These are phyloP conservation scores for Cepaea nemoralis DNA, from an alignment of 1,140 invertebrate species.

Conservation along the genomic window DNA sequence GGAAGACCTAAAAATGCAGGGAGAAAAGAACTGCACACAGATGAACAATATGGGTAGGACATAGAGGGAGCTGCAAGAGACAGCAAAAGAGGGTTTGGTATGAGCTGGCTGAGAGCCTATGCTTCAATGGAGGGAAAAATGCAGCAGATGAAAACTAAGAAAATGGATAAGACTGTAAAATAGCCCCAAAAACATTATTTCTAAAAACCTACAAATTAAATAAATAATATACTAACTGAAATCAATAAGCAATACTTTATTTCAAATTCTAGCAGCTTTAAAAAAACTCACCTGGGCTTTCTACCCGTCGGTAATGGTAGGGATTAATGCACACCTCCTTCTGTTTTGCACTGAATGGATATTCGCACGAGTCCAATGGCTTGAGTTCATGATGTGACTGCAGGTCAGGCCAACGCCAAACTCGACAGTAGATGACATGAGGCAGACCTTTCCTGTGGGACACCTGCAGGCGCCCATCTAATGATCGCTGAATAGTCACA, in stretches of 20 bases:
- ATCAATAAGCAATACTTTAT: not conserved
- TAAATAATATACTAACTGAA: not conserved
- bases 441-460: conserved; percentile 95
- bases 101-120: no score
- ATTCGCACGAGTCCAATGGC: conserved; percentile 92
- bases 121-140: no score
- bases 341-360: conserved; percentile 91
- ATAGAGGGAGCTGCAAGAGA: no score
- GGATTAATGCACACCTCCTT: conserved; percentile 99
- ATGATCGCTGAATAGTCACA: conserved; percentile 95
- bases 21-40: no score
- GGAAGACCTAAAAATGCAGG: no score
- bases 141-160: no score
- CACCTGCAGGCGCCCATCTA: conserved; percentile 91
- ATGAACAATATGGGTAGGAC: no score
- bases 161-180: no score
- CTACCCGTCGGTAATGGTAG: conserved; percentile 90
- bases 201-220: no score
- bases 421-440: conserved; percentile 97
- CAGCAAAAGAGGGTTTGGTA: no score
- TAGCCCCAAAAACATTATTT: no score
- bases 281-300: conserved; percentile 70
- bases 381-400: conserved; percentile 97
- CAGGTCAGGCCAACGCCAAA: conserved; percentile 98
- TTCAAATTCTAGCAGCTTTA: not conserved